Base-by-base conservation (phyloP, 2,113 vertebrate species). In the Tychaedon coryphoeus region DNA sequence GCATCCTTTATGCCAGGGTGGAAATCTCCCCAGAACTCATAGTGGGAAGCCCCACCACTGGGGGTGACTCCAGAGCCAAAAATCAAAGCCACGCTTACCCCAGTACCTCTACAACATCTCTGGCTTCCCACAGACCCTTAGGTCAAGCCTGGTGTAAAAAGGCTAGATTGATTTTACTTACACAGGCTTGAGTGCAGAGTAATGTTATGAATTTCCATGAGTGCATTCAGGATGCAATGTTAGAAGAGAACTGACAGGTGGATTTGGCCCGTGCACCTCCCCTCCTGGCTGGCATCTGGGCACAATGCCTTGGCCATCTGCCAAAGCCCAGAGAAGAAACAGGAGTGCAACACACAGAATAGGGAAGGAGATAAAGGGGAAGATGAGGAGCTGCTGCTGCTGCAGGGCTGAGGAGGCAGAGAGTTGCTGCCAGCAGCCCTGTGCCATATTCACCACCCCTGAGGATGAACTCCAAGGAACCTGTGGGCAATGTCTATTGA, bases 1-100 rank as follows among this genome's bases (percentile, higher is more conserved):
- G 19, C 40, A n/a, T 9, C 25, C 3, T 22, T 60, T 67, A 23
- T 0, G 0, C 9, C 0, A 0, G 14, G 24, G 20, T 6, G n/a
- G 56, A 86, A 79, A 72, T 58, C 34, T 62, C 19, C 42, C 31
- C 3, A 2, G 42, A 25, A 43, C 33, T n/a, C 4, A 16, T n/a
- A 15, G 26, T 1, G 7, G 53, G 28, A 45, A 89, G 8, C 13
- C 34, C 26, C 50, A 50, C 14, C 2, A 14, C 40, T 40, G 34
- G 2, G 19, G 43, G 43, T 45, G 3, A 38, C 34, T 75, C 24
- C 25, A 61, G 64, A 71, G 24, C 8, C 67, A 58, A 71, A 81
- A 89, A 25, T 36, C 43, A 83, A 87, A 95, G 60, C 26, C 8
- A 4, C 7, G 0, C 28, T 83, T 57, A 8, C 11, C 17, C 19